Base-by-base conservation (phyloP, 2,113 vertebrate genomes). In the Microtus ochrogaster region DNA sequence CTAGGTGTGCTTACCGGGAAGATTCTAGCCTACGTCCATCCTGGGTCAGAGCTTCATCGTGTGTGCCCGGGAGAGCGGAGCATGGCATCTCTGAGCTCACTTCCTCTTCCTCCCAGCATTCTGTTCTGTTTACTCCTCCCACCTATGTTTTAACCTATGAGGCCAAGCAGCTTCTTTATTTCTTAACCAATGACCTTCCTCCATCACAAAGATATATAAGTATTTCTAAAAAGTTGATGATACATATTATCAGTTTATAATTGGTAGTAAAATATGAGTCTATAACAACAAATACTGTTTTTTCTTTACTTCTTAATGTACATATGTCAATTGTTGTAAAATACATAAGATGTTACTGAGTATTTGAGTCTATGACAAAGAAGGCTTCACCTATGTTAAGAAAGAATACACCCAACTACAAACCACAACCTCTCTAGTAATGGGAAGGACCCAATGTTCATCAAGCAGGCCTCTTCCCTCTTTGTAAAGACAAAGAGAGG, bases 181-280 rank as follows among this genome's bases (percentile, higher is more conserved):
- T n/a, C n/a, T n/a, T n/a, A n/a, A n/a, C n/a, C n/a, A n/a, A n/a
- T n/a, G n/a, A n/a, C n/a, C n/a, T n/a, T n/a, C n/a, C n/a, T n/a
- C n/a, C n/a, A n/a, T n/a, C n/a, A n/a, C 49, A 96, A 39, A 91
- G 81, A 79, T 73, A 82, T 11, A 14, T 47, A 49, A 61, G 11
- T 65, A 44, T 22, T 83, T 24, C 49, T 36, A 2, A 78, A 91
- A 79, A 41, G 26, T 26, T 61, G 4, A 76, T 19, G 10, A 86
- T 55, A 63, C n/a, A 84, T 82, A 86, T 86, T n/a, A 94, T 79
- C 22, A 73, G 73, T 63, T 83, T 58, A 78, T 41, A 39, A 78
- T 63, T 92, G 66, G 39, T 52, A 68, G 65, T 2, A 95, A 86
- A 91, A 63, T 89, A 10, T 84, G n/a, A 66, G 17, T 78, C 83